Conservation (phyloP, 1,140 invertebrate species). For the Zaprionus ghesquierei region DNA sequence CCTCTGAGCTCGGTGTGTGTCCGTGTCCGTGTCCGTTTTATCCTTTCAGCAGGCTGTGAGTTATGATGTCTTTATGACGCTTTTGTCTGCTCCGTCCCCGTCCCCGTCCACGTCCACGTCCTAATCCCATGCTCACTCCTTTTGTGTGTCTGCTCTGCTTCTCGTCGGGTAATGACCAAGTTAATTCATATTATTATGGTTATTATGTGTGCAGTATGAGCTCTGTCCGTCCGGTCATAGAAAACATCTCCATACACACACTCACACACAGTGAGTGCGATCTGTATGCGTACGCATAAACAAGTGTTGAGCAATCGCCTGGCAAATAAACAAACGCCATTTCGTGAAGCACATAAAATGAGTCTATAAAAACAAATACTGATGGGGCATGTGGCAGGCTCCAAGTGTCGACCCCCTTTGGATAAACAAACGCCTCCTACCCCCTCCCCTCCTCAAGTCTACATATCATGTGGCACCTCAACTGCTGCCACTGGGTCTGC, state of each 20-base stretch:
- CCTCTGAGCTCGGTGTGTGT: not conserved
- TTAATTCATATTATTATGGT: slow-evolving; percentile 79
- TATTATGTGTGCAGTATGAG: slow-evolving; percentile 55
- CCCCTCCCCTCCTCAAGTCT: slow-evolving; percentile 47
- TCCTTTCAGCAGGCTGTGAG: slow-evolving; percentile 70
- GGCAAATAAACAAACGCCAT: slow-evolving; percentile 61
- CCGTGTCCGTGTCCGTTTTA: slow-evolving; percentile 31
- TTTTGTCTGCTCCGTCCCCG: slow-evolving; percentile 27
- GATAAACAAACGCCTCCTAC: slow-evolving; percentile 74
- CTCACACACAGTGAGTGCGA: not conserved
- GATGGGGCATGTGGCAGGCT: slow-evolving; percentile 42
- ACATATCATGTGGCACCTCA: slow-evolving; percentile 63
- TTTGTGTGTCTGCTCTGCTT: not conserved
- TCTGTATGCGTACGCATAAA: slow-evolving; percentile 28
- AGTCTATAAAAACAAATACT: slow-evolving; percentile 78
- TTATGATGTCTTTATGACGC: slow-evolving; percentile 78
- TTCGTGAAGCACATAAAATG: slow-evolving; percentile 68
- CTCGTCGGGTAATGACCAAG: slow-evolving; percentile 61
- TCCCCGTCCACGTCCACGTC: not conserved
- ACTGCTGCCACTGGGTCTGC: slow-evolving; percentile 30
- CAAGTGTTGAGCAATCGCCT: slow-evolving; percentile 71
- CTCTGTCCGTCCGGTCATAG: slow-evolving; percentile 3
- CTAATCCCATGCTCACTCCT: not conserved
- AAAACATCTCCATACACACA: slow-evolving; percentile 2
- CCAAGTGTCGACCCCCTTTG: slow-evolving; percentile 71